Conservation (phyloP, 2,113 vertebrate species). For the Columba janthina region DNA sequence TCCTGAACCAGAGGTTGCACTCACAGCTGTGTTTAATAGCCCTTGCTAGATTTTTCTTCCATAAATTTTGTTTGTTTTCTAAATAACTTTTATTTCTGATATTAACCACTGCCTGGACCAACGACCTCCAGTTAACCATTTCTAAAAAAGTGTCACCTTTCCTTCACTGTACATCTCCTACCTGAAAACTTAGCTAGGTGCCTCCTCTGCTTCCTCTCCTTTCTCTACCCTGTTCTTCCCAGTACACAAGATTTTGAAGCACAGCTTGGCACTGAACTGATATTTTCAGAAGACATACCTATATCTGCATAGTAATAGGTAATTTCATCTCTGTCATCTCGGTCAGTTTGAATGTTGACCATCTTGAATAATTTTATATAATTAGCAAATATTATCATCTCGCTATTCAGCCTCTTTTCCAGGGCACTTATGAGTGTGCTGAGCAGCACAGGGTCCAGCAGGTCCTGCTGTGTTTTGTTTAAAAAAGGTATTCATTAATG, state of each 20-base stretch:
- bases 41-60: background rate
- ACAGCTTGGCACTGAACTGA: background rate
- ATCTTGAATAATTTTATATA: background rate
- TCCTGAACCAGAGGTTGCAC: background rate
- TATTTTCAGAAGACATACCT: background rate
- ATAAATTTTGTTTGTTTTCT: background rate
- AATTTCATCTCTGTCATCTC: background rate
- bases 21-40: background rate
- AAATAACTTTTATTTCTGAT: background rate
- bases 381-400: background rate
- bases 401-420: background rate
- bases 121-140: background rate
- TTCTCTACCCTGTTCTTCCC: background rate
- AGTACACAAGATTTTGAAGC: background rate
- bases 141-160: background rate
- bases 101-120: background rate
- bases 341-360: background rate
- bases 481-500: conserved; percentile 1
- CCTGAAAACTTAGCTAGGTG: background rate
- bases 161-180: background rate
- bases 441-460: background rate
- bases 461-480: background rate
- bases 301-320: background rate
- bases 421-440: background rate
- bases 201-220: background rate